Evolutionary conservation across 2,113 vertebrate genomes (phyloP).

Genomic region (Egretta garzetta): DNA sequence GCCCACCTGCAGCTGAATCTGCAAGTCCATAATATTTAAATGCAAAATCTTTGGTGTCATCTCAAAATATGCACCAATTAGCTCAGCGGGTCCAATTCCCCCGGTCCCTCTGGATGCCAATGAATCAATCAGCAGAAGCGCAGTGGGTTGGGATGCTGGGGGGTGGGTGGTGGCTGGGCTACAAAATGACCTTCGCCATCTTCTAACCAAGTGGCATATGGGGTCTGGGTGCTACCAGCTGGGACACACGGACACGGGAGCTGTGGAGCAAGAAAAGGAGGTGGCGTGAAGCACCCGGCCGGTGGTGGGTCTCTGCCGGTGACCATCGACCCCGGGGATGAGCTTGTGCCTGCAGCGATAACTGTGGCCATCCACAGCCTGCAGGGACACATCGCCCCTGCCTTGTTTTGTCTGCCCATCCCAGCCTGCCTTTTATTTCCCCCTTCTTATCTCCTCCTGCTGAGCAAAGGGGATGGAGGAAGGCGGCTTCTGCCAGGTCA

Average conservation of each 20-base stretch:
- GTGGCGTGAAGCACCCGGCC: background rate
- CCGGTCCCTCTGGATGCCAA: accelerated
- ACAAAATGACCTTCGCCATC: background rate
- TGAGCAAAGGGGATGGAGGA: background rate
- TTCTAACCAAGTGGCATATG: accelerated
- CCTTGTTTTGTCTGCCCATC: background rate
- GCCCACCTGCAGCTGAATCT: background rate
- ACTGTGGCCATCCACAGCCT: background rate
- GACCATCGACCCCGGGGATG: background rate
- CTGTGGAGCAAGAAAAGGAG: background rate
- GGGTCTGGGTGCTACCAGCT: background rate
- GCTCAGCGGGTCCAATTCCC: background rate
- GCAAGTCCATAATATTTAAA: background rate
- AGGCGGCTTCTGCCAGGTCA: background rate
- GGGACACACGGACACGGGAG: background rate
- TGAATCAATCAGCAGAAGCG: background rate
- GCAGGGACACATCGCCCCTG: accelerated
- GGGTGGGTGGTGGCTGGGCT: background rate
- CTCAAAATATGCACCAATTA: background rate
- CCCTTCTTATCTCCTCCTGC: background rate
- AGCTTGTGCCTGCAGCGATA: background rate
- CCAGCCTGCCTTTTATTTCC: background rate
- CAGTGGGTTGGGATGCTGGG: accelerated
- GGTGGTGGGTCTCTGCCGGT: background rate
- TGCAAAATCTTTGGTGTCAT: background rate